phyloP scores from a whole-genome alignment of 2,113 vertebrate species.

The Embiotoca jacksoni region DNA sequence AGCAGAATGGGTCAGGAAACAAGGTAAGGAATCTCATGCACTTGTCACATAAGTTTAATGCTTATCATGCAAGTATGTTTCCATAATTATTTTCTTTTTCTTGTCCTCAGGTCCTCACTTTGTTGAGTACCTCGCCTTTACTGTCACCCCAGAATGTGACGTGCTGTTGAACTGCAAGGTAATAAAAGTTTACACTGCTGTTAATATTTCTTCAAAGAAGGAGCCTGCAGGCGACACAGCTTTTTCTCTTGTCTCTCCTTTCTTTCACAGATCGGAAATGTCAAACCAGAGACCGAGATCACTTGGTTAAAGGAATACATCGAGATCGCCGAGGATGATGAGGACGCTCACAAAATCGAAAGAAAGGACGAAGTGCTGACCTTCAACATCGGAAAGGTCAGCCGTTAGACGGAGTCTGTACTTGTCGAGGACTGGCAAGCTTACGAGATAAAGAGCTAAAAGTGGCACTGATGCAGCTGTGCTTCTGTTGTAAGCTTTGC shows the following conservation, averaged over 20 bases:
- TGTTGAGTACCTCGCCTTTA: conserved; percentile 93
- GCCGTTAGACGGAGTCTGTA: conserved; percentile 49
- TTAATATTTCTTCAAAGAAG: not conserved
- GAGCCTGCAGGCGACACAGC: not conserved
- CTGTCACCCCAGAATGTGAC: conserved; percentile 93
- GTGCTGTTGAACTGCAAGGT: conserved; percentile 97
- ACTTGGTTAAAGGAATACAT: conserved; percentile 94
- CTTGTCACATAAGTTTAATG: not conserved
- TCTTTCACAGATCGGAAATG: conserved; percentile 92
- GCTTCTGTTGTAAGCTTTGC: conserved; percentile 46
- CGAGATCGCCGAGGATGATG: conserved; percentile 93
- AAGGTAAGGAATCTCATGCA: conserved; percentile 84
- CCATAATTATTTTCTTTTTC: not conserved
- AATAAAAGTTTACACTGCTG: conserved; percentile 49
- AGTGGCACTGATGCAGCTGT: conserved; percentile 42
- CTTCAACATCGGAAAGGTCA: conserved; percentile 97
- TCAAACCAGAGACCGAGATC: conserved; percentile 93
- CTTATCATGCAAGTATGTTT: not conserved
- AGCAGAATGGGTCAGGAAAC: conserved; percentile 97
- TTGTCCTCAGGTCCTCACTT: conserved; percentile 94
- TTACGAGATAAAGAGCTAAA: conserved; percentile 46
- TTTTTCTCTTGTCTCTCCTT: not conserved
- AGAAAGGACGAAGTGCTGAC: conserved; percentile 89
- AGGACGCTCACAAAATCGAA: conserved; percentile 87
- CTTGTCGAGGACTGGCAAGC: conserved; percentile 33